These are phyloP conservation scores for Hermodice carunculata DNA, from an alignment of 2,888 invertebrate species.

Conservation along the genomic window DNA sequence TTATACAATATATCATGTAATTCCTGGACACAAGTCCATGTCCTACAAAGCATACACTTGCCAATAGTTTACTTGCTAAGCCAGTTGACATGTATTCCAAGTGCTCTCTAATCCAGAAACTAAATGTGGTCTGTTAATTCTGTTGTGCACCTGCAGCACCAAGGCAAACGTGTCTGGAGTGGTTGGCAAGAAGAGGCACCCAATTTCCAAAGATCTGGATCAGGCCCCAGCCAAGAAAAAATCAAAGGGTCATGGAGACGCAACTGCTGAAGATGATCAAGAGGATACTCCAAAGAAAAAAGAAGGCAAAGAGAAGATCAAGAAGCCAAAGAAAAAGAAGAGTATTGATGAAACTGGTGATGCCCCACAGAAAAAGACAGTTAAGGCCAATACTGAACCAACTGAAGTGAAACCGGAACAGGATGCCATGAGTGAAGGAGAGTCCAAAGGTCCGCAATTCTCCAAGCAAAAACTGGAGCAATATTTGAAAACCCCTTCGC, in stretches of 20 bases:
- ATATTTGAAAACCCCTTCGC: constrained; percentile 19
- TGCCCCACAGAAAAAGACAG: background rate
- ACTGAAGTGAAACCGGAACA: background rate
- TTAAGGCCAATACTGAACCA: background rate
- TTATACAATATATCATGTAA: too few relatives aligned
- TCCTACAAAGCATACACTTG: too few relatives aligned
- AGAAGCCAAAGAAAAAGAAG: background rate
- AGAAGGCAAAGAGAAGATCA: background rate
- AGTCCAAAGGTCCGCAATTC: background rate
- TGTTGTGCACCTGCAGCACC: too few relatives aligned
- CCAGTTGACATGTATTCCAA: too few relatives aligned
- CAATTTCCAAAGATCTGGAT: constrained; percentile 29
- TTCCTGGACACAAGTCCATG: too few relatives aligned
- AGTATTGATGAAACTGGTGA: too few relatives aligned
- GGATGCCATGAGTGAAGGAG: background rate
- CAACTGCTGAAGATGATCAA: background rate
- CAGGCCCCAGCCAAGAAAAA: constrained; percentile 11
- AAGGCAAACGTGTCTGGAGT: constrained; percentile 18
- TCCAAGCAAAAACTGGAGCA: background rate
- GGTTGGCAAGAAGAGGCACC: constrained; percentile 32
- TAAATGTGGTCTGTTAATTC: too few relatives aligned
- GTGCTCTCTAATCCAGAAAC: too few relatives aligned
- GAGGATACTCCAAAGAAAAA: background rate
- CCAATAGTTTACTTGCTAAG: too few relatives aligned
- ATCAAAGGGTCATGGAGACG: background rate